phyloP scores from a whole-genome alignment of 2,797 vertebrate genomes.

The Sylvia borin region DNA sequence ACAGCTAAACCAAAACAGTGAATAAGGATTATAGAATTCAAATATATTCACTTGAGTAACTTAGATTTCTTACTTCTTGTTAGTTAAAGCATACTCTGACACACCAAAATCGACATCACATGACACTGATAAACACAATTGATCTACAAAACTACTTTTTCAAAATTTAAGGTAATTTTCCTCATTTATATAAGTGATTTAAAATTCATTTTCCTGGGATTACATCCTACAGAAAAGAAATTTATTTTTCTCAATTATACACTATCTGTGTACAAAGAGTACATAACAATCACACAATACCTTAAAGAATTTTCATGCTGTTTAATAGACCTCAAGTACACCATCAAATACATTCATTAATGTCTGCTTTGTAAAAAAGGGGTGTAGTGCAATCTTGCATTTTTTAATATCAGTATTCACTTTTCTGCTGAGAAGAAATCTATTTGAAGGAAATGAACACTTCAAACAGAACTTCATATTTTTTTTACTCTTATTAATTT shows the following conservation, averaged over 20 bases:
- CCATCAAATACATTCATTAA: neutral
- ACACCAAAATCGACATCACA: neutral
- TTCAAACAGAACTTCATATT: neutral
- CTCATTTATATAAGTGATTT: neutral
- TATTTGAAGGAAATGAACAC: neutral
- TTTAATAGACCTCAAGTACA: neutral
- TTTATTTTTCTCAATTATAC: neutral
- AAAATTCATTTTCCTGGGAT: neutral
- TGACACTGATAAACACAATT: neutral
- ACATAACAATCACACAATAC: neutral
- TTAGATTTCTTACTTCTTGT: neutral
- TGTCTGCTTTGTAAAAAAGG: neutral
- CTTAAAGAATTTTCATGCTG: neutral
- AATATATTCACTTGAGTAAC: neutral
- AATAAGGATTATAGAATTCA: conserved; percentile 1
- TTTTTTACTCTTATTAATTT: neutral
- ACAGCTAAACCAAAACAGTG: neutral
- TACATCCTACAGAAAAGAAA: neutral
- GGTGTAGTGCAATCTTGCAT: neutral
- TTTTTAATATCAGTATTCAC: neutral
- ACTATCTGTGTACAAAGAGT: neutral
- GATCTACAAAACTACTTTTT: neutral
- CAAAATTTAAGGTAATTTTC: neutral
- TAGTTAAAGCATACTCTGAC: neutral
- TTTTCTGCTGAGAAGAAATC: neutral